Evolutionary conservation across 1,140 invertebrate species (phyloP), one percentile per base, ranked within the genome.

Genomic region (Drosophila dunni): DNA sequence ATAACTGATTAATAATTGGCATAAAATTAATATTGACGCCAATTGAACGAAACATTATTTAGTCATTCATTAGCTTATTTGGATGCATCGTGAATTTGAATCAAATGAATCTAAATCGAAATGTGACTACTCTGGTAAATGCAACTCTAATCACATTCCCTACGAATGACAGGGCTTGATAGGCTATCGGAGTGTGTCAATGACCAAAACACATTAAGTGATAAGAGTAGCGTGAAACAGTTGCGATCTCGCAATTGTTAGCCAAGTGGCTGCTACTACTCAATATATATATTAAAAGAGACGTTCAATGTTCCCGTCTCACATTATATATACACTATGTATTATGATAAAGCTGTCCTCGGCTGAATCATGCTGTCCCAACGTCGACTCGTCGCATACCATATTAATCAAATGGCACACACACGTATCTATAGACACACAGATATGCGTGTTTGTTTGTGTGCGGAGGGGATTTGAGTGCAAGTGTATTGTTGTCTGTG

Each of bases 291-390:
- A 38, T n/a, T 36, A 54, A 29, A 58, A 29, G 38, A 54, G 42
- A 24, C 57, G 56, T 42, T 45, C 50, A 50, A 54, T 24, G 29
- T 42, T 38, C 46, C 10, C 40, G 7, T 24, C 15, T 48, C 46
- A 13, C 13, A 11, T 33, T 51, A 29, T 29, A 29, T 29, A 29
- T 29, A 29, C 6, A 29, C 24, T 29, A 29, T 29, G 24, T 65
- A 45, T 42, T 65, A 74, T 72, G 67, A 79, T 81, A 81, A 81
- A 74, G 69, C 68, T 33, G n/a, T 56, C 34, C 60, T 58, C 46
- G 79, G 57, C 61, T 82, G 79, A 82, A 79, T 82, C 79, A 81
- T 60, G 40, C 51, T 56, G 42, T 56, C 62, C 44, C 29, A 54
- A 9, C 17, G 48, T 8, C 24, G 24, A 33, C 60, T 44, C 45